Conservation (phyloP, 2,888 invertebrate species). For the Odontocerum albicorne region DNA sequence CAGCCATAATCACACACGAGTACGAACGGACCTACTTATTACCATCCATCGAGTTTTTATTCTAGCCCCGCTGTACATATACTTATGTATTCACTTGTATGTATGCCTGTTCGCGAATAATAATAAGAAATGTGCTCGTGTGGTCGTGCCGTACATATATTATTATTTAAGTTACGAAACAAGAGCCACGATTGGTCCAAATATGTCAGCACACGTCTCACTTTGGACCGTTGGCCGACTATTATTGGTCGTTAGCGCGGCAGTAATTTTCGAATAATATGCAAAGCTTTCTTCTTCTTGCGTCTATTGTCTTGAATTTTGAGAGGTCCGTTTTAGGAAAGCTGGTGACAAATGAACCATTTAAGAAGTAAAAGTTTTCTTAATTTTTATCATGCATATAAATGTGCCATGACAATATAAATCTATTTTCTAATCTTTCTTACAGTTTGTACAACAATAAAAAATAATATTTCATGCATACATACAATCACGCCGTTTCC, state of each 20-base stretch:
- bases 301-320: slow-evolving; percentile 2
- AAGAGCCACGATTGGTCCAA: slow-evolving; percentile 33
- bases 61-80: neutral
- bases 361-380: no score
- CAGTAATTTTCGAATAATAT: slow-evolving; percentile 1
- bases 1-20: slow-evolving; percentile 4
- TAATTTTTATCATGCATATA: no score
- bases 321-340: no score
- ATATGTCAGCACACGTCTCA: slow-evolving; percentile 18
- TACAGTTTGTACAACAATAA: no score
- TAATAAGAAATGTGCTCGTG: slow-evolving; percentile 10
- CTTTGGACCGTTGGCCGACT: slow-evolving; percentile 10
- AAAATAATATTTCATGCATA: no score
- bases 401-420: no score
- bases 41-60: slow-evolving; percentile 16
- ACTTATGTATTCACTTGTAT: neutral
- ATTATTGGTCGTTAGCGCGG: slow-evolving; percentile 24
- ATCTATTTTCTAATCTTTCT: no score
- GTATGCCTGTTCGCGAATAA: slow-evolving; percentile 11
- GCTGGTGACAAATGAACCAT: no score
- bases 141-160: slow-evolving; percentile 13
- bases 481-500: no score
- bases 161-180: slow-evolving; percentile 16
- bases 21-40: slow-evolving; percentile 9
- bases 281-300: slow-evolving; percentile 9